Base-by-base conservation (phyloP, 2,797 vertebrate genomes). In the Chaunax sp. region DNA sequence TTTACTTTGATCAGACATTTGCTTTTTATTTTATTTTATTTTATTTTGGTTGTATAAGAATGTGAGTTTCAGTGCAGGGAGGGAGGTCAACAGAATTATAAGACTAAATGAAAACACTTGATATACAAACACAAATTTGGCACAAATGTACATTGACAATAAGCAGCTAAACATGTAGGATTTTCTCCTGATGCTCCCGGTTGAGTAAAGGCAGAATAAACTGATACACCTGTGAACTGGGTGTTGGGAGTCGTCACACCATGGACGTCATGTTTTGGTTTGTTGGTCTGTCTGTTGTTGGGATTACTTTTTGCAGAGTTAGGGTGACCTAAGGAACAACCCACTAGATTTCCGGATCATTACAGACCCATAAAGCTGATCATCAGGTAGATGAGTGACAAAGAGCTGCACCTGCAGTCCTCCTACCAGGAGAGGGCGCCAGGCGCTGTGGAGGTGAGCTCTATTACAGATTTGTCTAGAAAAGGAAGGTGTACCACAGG, bases 111-210 rank as follows among this genome's bases (percentile, higher is more conserved):
- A 22, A 77, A 69, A 77, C 41, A 76, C 15, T 43, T 58, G 75
- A 79, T 45, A 57, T 15, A 12, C 8, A 16, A 65, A 75, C 62
- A 82, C 59, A 66, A 26, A 57, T 60, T 33, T 51, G 30, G 18
- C 67, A 65, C 67, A 44, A 43, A 76, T 62, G 23, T n/a, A 69
- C 60, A 77, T 25, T 5, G 30, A 84, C 61, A 53, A 38, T 46
- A 49, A 62, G 66, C 72, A 70, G 22, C 33, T 38, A 56, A 52
- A 71, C 75, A 83, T 78, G 79, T 54, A 68, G 79, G 77, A 88
- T 86, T 88, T 83, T 81, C 77, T 83, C 58, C 23, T 51, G n/a
- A 47, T 30, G n/a, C 6, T 22, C 40, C 63, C n/a, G 3, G 22
- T 20, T n/a, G 33, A 60, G 66, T 49, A 30, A 33, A 33, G 7